Conservation (phyloP, 2,113 vertebrate species). For the Ctenodactylus gundi region DNA sequence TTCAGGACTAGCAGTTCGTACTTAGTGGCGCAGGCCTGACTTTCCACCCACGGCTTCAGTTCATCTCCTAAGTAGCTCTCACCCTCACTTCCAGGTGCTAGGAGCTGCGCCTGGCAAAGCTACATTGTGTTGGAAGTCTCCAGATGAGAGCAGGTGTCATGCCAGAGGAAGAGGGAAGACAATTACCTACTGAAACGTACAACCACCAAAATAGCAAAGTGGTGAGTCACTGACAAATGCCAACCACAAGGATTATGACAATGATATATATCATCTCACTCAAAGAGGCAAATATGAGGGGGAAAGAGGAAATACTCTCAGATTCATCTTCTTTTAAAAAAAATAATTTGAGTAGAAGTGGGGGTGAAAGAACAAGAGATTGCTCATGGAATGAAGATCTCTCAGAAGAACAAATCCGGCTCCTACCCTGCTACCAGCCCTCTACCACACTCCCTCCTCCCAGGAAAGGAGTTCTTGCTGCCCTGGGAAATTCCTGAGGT, state of each 20-base stretch:
- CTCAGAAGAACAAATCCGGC: background rate
- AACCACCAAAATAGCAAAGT: slow-evolving; percentile 48
- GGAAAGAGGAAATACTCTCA: background rate
- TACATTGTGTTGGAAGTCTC: background rate
- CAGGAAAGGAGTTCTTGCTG: background rate
- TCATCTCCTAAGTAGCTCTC: background rate
- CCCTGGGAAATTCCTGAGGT: background rate
- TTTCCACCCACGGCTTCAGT: background rate
- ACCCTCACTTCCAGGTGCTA: background rate
- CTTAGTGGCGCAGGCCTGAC: background rate
- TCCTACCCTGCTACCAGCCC: background rate
- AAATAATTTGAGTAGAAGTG: background rate
- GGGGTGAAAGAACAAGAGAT: background rate
- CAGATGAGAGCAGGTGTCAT: slow-evolving; percentile 30
- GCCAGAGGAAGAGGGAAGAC: background rate
- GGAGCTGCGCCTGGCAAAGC: background rate
- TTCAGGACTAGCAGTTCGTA: background rate
- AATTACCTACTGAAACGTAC: background rate
- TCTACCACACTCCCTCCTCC: background rate
- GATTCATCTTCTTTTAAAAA: background rate
- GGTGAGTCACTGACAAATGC: slow-evolving; percentile 50
- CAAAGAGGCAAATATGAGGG: background rate
- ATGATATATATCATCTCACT: background rate
- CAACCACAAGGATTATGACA: background rate
- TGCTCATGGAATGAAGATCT: background rate